Evolutionary conservation across 1,140 invertebrate genomes (phyloP).

Genomic region (Liolophura sinensis): DNA sequence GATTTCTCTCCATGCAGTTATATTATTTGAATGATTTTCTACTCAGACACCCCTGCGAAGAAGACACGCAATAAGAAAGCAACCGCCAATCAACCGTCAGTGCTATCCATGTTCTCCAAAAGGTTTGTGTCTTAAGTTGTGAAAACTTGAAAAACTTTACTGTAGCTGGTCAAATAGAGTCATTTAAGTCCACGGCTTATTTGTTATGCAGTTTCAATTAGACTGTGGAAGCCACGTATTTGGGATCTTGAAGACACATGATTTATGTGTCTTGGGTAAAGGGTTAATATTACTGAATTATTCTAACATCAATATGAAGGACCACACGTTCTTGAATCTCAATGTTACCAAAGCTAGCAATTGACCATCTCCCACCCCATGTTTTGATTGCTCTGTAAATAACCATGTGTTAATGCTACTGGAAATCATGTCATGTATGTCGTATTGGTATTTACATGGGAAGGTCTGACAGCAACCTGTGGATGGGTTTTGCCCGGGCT

Average conservation of each 20-base stretch:
- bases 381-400: too few species aligned
- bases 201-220: not conserved
- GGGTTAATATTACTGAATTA: too few species aligned
- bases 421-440: too few species aligned
- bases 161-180: not conserved
- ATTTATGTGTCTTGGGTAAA: too few species aligned
- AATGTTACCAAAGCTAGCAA: too few species aligned
- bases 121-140: conserved; percentile 19
- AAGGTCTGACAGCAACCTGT: too few species aligned
- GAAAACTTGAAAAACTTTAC: not conserved
- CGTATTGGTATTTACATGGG: too few species aligned
- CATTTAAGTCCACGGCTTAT: not conserved
- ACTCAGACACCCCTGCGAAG: conserved; percentile 7
- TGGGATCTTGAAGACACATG: not conserved
- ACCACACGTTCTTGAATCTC: too few species aligned
- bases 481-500: too few species aligned
- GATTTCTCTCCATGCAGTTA: not conserved
- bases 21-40: conserved; percentile 7
- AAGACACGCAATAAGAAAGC: conserved; percentile 18
- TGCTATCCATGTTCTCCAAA: conserved; percentile 33
- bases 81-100: conserved; percentile 25
- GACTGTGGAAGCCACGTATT: not conserved
- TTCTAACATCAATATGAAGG: too few species aligned
- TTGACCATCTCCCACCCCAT: too few species aligned
- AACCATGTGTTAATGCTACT: too few species aligned